Percentiles rank a stretch among this genome's conserved stretches.
Evolutionary conservation across 2,888 invertebrate species (phyloP).

Genomic region (Agrilus biguttatus): DNA sequence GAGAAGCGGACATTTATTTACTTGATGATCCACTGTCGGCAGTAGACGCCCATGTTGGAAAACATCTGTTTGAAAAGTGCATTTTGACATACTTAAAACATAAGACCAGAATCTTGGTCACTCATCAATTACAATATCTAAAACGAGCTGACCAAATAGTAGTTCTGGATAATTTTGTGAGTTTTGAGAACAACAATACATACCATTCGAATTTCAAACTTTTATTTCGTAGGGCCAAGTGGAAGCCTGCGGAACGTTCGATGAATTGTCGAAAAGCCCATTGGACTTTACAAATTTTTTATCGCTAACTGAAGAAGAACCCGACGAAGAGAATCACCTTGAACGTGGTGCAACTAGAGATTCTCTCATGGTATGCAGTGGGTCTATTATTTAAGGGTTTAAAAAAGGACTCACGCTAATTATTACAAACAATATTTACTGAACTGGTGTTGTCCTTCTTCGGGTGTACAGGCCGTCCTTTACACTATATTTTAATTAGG

Average conservation of each 20-base stretch:
- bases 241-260: constrained; percentile 43
- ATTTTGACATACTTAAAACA: constrained; percentile 39
- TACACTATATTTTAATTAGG: too few relatives aligned
- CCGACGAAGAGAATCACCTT: constrained; percentile 10
- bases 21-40: constrained; percentile 71
- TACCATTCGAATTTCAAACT: too few relatives aligned
- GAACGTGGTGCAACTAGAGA: constrained; percentile 5
- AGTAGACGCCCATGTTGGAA: constrained; percentile 63
- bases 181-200: too few relatives aligned
- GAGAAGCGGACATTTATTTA: constrained; percentile 60
- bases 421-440: too few relatives aligned
- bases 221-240: constrained; percentile 33
- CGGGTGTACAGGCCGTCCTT: too few relatives aligned
- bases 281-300: constrained; percentile 43
- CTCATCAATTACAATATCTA: constrained; percentile 56
- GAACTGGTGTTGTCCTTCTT: too few relatives aligned
- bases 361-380: too few relatives aligned
- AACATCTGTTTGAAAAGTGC: constrained; percentile 61
- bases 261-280: constrained; percentile 38
- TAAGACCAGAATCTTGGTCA: constrained; percentile 52
- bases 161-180: constrained; percentile 38
- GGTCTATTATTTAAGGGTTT: too few relatives aligned
- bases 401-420: too few relatives aligned
- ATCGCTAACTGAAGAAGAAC: constrained; percentile 13
- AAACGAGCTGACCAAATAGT: constrained; percentile 39